Percentiles rank a stretch among this genome's conserved stretches.
These are phyloP conservation scores for Dryas iulia DNA, from an alignment of 1,140 invertebrate genomes.

Conservation along the genomic window DNA sequence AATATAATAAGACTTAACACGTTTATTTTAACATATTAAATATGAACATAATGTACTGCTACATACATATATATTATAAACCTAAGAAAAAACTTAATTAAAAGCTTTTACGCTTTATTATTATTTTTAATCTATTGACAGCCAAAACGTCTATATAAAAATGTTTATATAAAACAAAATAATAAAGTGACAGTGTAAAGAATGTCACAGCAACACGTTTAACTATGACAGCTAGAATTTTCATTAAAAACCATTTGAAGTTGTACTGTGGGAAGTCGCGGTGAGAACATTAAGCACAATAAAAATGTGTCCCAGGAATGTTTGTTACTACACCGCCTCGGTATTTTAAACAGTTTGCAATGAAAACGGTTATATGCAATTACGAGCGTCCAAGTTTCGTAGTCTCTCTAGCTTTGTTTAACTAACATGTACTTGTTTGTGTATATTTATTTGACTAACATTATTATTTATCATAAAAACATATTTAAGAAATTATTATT, in stretches of 20 bases:
- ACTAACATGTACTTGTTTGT: too few relatives aligned
- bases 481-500: too few relatives aligned
- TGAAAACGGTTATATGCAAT: conserved; percentile 53
- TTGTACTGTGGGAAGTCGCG: conserved; percentile 14
- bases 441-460: too few relatives aligned
- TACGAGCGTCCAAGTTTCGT: conserved; percentile 47
- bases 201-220: neutral
- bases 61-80: too few relatives aligned
- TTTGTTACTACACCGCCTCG: conserved; percentile 19
- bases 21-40: too few relatives aligned
- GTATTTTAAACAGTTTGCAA: conserved; percentile 62
- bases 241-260: conserved; percentile 29
- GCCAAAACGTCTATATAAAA: too few relatives aligned
- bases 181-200: neutral
- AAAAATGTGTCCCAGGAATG: conserved; percentile 32
- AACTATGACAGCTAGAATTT: conserved; percentile 13
- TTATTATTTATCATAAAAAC: too few relatives aligned
- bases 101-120: neutral
- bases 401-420: neutral
- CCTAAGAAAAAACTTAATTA: too few relatives aligned
- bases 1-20: too few relatives aligned
- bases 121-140: neutral
- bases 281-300: conserved; percentile 34
- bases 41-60: too few relatives aligned
- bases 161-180: neutral